Conservation (phyloP, 2,888 invertebrate genomes). For the Gisinianus flammeolus region DNA sequence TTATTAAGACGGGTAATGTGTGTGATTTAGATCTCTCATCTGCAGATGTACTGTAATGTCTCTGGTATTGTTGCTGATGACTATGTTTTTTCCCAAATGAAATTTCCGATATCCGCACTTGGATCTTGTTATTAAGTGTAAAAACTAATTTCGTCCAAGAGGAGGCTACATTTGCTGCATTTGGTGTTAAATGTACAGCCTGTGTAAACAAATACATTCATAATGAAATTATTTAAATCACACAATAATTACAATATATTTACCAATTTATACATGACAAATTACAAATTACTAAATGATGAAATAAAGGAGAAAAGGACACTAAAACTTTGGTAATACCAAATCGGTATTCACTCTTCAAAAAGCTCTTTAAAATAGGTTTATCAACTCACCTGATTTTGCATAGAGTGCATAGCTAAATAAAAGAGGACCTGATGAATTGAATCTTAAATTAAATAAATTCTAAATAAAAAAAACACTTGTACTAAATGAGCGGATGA, state of each 20-base stretch:
- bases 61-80: not conserved
- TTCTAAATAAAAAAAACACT: too few relatives aligned
- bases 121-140: constrained; percentile 17
- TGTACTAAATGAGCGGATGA: too few relatives aligned
- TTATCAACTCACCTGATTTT: constrained; percentile 27
- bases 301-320: too few relatives aligned
- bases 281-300: too few relatives aligned
- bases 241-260: not conserved
- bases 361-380: too few relatives aligned
- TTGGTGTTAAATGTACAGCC: constrained; percentile 18
- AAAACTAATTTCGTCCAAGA: constrained; percentile 27
- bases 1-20: not conserved
- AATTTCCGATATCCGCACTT: constrained; percentile 2
- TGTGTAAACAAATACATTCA: not conserved
- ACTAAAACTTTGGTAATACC: too few relatives aligned
- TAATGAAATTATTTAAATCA: not conserved
- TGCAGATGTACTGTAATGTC: too few relatives aligned
- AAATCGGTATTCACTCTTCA: too few relatives aligned
- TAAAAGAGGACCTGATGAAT: not conserved
- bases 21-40: constrained; percentile 3
- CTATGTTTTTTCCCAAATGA: not conserved
- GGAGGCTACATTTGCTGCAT: not conserved
- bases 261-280: not conserved
- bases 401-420: constrained; percentile 23
- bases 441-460: too few relatives aligned